phyloP scores from a whole-genome alignment of 2,797 vertebrate genomes.

The Loris lydekkerianus region DNA sequence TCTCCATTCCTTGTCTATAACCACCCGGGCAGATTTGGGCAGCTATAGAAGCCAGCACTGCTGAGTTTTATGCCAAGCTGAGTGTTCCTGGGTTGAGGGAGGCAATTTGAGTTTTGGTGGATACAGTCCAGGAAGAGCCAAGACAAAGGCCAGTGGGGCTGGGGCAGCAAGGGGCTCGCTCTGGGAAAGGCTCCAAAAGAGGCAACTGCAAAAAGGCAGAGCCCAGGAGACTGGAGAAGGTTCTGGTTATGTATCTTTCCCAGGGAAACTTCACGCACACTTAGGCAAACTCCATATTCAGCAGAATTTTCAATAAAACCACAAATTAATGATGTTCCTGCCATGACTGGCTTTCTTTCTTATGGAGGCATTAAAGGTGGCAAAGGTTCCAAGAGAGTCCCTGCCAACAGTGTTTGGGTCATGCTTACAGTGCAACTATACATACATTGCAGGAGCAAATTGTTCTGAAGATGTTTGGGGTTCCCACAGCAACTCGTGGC shows the following conservation, averaged over 20 bases:
- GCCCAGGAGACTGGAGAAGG: background rate
- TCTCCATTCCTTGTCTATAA: slow-evolving; percentile 22
- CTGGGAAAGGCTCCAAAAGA: background rate
- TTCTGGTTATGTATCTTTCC: background rate
- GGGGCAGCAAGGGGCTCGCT: fast-evolving
- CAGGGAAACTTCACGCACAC: background rate
- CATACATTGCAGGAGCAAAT: background rate
- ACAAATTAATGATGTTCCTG: background rate
- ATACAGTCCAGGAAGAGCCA: background rate
- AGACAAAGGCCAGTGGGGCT: background rate
- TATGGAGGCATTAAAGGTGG: background rate
- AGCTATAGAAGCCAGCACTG: background rate
- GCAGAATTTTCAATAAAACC: background rate
- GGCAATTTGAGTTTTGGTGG: background rate
- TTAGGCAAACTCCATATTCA: background rate
- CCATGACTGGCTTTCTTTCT: background rate
- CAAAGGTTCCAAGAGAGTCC: background rate
- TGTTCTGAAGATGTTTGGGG: background rate
- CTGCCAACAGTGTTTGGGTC: background rate
- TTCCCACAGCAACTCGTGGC: background rate
- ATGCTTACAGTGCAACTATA: background rate
- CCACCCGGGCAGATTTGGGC: background rate
- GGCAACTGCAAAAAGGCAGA: background rate
- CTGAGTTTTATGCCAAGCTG: background rate
- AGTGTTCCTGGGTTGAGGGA: background rate